Evolutionary conservation across 2,888 invertebrate species (phyloP).

Genomic region (Hyposoter didymator): DNA sequence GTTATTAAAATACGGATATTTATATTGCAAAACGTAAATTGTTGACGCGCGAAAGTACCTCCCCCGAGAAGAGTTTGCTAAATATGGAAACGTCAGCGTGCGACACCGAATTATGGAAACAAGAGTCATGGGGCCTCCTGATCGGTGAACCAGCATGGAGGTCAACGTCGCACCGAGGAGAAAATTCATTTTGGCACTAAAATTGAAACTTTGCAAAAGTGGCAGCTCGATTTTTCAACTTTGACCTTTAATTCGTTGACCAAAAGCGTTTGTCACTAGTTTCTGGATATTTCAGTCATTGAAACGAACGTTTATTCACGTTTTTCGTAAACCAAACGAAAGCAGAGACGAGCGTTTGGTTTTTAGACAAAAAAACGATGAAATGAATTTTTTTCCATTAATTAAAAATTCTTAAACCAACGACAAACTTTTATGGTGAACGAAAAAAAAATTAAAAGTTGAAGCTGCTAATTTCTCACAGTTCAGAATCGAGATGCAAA

Average conservation of each 20-base stretch:
- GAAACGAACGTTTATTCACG: too few species aligned
- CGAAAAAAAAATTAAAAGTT: neutral
- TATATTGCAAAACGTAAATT: constrained; percentile 40
- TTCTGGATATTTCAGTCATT: too few species aligned
- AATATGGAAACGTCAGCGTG: neutral
- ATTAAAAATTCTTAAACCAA: too few species aligned
- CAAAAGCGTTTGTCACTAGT: too few species aligned
- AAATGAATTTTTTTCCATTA: too few species aligned
- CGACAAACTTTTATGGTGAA: neutral
- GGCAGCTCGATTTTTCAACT: too few species aligned
- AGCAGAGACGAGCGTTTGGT: too few species aligned
- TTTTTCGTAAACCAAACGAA: too few species aligned
- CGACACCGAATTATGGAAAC: neutral
- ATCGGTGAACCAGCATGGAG: neutral
- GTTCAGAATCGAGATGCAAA: neutral
- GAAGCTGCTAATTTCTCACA: too few species aligned
- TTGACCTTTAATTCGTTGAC: too few species aligned
- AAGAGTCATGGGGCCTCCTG: neutral
- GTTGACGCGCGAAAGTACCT: constrained; percentile 57
- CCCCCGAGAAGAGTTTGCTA: constrained; percentile 37
- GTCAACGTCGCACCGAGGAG: neutral
- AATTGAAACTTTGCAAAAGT: neutral
- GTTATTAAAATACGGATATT: constrained; percentile 30
- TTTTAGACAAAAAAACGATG: too few species aligned
- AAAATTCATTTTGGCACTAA: constrained; percentile 1